Percentiles rank a stretch among this genome's conserved stretches.
These are phyloP conservation scores for Maconellicoccus hirsutus DNA, from an alignment of 1,140 invertebrate species.

Conservation along the genomic window DNA sequence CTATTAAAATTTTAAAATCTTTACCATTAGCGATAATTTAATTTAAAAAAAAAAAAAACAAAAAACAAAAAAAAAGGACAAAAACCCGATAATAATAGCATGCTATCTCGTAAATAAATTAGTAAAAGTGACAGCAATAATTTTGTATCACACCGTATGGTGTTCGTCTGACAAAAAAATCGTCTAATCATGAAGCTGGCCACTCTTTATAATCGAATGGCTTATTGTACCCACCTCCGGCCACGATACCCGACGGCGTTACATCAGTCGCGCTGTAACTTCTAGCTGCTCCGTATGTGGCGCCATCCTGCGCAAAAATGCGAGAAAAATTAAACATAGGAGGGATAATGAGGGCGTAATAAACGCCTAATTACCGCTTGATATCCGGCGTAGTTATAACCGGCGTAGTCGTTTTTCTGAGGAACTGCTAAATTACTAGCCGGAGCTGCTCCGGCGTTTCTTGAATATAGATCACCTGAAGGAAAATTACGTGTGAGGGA, in stretches of 20 bases:
- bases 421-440: conserved; percentile 41
- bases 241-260: conserved; percentile 41
- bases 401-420: conserved; percentile 40
- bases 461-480: conserved; percentile 45
- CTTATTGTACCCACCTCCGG: conserved; percentile 46
- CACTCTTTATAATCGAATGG: conserved; percentile 48
- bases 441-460: conserved; percentile 41
- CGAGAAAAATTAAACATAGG: background rate
- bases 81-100: background rate
- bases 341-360: too few species aligned
- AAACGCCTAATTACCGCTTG: too few species aligned
- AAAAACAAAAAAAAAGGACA: background rate
- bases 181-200: conserved; percentile 42
- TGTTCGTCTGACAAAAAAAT: conserved; percentile 14
- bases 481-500: conserved; percentile 29
- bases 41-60: conserved; percentile 12
- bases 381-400: conserved; percentile 42
- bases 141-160: conserved; percentile 15
- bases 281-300: conserved; percentile 36
- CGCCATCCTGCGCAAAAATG: conserved; percentile 32
- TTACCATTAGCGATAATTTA: conserved; percentile 16
- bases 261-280: conserved; percentile 37
- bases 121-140: conserved; percentile 19
- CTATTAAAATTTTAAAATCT: conserved; percentile 16
- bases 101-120: conserved; percentile 13